Base-by-base conservation (phyloP, 1,140 invertebrate genomes). In the Caenorhabditis latens region DNA sequence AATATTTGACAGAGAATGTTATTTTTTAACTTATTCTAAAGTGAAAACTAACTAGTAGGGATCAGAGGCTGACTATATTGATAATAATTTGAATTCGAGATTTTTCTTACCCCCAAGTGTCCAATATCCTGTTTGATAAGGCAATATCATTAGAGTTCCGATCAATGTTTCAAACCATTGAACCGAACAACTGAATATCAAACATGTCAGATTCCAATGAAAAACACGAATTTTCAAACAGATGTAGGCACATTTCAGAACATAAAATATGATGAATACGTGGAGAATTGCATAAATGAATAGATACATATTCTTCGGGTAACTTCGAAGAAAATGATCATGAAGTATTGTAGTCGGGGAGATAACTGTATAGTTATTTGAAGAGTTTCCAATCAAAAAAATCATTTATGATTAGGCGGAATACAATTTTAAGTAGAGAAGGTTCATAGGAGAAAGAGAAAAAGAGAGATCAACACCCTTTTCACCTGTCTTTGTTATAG, bases 141-240 rank as follows among this genome's bases (percentile, higher is more conserved):
- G 65, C 19, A 71, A 43, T 43, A 71, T 71, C 40, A 71, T 71
- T 16, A 71, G n/a, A 71, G 40, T 71, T n/a, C 65, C 65, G 21
- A 71, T 43, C 40, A 71, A 16, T 16, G 65, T 71, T 71, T 71
- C 40, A 71, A 71, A 71, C 65, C 65, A 71, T 71, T 71, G 65
- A 43, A 71, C 65, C 6, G 65, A 71, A 46, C 65, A 71, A 46
- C 65, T 71, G 19, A 71, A 71, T 16, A 71, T 71, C 65, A 71
- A 71, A 46, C 65, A 71, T 4, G 65, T 71, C 13, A 71, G n/a
- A 46, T 71, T 71, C 65, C 65, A 71, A 46, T 71, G 65, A 19
- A 71, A 71, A 19, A 71, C 65, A 19, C 65, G 65, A 71, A 71
- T 71, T 71, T 71, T 71, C 65, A 71, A 43, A 71, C 65, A 71